These are phyloP conservation scores for Leiothrix lutea DNA, from an alignment of 2,113 vertebrate species.

Conservation along the genomic window DNA sequence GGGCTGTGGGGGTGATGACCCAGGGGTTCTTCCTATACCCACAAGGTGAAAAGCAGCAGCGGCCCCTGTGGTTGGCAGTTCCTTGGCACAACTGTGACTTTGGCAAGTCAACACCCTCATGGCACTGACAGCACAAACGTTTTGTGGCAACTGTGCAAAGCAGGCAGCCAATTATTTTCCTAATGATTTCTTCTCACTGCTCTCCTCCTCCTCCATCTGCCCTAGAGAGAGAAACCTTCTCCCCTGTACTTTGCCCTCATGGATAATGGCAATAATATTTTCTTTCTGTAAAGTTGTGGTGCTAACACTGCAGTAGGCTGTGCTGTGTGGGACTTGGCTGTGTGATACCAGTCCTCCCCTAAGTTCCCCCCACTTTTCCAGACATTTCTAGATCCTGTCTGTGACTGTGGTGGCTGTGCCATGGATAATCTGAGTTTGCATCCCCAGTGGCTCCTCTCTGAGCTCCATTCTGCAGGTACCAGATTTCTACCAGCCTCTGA, in stretches of 20 bases:
- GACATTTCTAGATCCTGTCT: not conserved
- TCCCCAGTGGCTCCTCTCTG: not conserved
- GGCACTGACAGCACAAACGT: not conserved
- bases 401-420: not conserved
- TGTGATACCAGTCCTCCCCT: not conserved
- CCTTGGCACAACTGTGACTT: conserved; percentile 16
- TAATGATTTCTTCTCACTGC: not conserved
- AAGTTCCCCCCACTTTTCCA: not conserved
- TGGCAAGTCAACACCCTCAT: not conserved
- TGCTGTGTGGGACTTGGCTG: not conserved
- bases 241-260: not conserved
- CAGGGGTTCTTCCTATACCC: not conserved
- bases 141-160: conserved; percentile 47
- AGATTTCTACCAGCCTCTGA: not conserved
- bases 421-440: not conserved
- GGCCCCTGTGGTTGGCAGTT: not conserved
- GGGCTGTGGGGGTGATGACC: not conserved
- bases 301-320: not conserved
- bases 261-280: not conserved
- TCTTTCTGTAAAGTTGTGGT: not conserved
- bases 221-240: conserved; percentile 4
- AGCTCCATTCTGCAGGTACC: not conserved
- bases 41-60: not conserved
- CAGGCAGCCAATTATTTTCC: conserved; percentile 29
- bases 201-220: conserved; percentile 31